Base-by-base conservation (phyloP, 2,797 vertebrate genomes). In the Allobates femoralis region DNA sequence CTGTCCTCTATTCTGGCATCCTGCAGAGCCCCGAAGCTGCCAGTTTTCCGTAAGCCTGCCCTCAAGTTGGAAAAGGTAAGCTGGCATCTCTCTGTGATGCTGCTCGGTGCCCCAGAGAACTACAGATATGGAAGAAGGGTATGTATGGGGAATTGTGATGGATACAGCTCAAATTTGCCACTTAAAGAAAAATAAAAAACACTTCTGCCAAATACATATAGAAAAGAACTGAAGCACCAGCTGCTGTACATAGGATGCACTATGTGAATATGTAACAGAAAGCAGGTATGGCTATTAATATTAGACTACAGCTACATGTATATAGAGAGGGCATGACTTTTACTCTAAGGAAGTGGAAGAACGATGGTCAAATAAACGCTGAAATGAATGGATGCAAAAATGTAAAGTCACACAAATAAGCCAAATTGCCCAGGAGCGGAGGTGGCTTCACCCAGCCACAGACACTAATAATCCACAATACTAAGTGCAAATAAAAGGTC, bases 1-100 rank as follows among this genome's bases (percentile, higher is more conserved):
- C 56, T 79, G 0, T 79, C 89, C 12, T 79, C 82, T 50, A 85
- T 37, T 62, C 64, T 87, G 0, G 90, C 80, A 1, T 83, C 88
- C 28, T 26, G 85, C 78, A 93, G 76, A 34, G 92, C 85, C 18
- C 92, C 90, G 0, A 91, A 92, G 86, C 93, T 93, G 26, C 91
- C 91, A 0, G 91, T 92, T 89, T 93, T 94, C 82, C 91, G 90
- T 15, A 94, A 91, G 64, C 92, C 91, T n/a, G 91, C 89, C 56
- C 89, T 89, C 88, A 90, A 86, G 79, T 89, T 87, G 7, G 88
- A 84, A 7, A 89, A 87, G 14, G 90, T 55, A 6, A 46, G 37
- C 21, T 90, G 89, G 21, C 88, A 76, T 0, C 84, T 87, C 21
- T 87, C 87, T 5, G 74, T 34, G 58, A 56, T 23, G 73, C 91